phyloP scores from a whole-genome alignment of 2,113 vertebrate genomes.

The Ammodytes marinus region DNA sequence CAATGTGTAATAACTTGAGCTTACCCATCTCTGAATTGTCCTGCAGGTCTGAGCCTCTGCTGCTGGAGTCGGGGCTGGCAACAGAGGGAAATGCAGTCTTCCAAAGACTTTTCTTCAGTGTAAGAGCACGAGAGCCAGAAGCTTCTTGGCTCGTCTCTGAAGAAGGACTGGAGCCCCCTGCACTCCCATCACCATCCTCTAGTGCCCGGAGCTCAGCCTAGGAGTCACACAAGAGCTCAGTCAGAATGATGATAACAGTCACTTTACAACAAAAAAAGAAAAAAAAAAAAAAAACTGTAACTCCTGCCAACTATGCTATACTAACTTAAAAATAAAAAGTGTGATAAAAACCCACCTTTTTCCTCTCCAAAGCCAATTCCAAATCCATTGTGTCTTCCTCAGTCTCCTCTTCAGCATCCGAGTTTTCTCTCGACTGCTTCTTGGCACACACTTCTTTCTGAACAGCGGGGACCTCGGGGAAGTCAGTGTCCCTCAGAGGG shows the following conservation, averaged over 20 bases:
- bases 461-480: constrained; percentile 48
- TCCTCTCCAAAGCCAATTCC: constrained; percentile 95
- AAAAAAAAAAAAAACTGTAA: constrained; percentile 1
- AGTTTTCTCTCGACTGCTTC: constrained; percentile 85
- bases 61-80: constrained; percentile 91
- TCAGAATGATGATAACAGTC: not conserved
- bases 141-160: constrained; percentile 93
- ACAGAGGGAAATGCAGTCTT: constrained; percentile 90
- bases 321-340: too few relatives aligned
- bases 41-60: constrained; percentile 87
- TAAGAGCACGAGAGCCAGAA: constrained; percentile 74
- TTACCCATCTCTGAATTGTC: constrained; percentile 86
- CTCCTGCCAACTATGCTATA: accelerated
- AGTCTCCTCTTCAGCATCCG: constrained; percentile 87
- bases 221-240: not conserved
- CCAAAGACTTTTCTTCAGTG: constrained; percentile 90
- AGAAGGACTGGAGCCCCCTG: constrained; percentile 93
- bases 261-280: constrained; percentile 4
- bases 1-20: constrained; percentile 23
- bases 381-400: constrained; percentile 95
- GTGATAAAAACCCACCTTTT: constrained; percentile 85
- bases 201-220: constrained; percentile 97
- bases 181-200: constrained; percentile 94
- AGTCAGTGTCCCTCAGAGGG: constrained; percentile 69
- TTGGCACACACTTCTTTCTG: constrained; percentile 88